These are phyloP conservation scores for Meloe dianella DNA, from an alignment of 2,888 invertebrate genomes.

Conservation along the genomic window DNA sequence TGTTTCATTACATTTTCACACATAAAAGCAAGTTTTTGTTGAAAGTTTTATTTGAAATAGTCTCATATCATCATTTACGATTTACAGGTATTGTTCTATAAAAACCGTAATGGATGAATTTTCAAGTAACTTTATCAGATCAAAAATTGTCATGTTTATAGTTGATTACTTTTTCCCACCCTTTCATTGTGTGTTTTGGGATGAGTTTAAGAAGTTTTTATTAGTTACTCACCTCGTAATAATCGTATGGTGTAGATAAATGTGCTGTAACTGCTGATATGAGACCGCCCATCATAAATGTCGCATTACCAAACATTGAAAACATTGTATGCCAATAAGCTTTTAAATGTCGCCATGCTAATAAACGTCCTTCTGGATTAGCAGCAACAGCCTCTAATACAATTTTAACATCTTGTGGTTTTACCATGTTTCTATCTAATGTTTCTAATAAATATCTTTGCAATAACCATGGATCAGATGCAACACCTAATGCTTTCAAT, in stretches of 20 bases:
- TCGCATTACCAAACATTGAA: constrained; percentile 68
- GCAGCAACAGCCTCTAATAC: constrained; percentile 76
- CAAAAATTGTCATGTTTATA: too few relatives aligned
- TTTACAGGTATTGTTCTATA: too few relatives aligned
- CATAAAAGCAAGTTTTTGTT: too few relatives aligned
- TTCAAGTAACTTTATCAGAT: too few relatives aligned
- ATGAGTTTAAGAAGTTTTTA: too few relatives aligned
- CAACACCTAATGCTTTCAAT: constrained; percentile 73
- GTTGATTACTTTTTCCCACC: too few relatives aligned
- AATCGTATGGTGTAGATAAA: constrained; percentile 76
- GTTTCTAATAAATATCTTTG: constrained; percentile 79
- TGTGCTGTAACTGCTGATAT: constrained; percentile 70
- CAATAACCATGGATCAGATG: constrained; percentile 80
- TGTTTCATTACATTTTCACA: too few relatives aligned
- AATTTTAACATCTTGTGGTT: constrained; percentile 72
- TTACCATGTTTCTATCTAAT: constrained; percentile 72
- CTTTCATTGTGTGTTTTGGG: too few relatives aligned
- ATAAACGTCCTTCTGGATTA: constrained; percentile 72
- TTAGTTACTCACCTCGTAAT: constrained; percentile 66
- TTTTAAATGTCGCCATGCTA: constrained; percentile 76
- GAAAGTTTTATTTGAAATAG: too few relatives aligned
- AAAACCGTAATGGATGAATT: too few relatives aligned
- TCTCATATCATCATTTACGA: too few relatives aligned
- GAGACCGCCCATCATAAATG: constrained; percentile 68
- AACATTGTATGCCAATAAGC: constrained; percentile 72